Base-by-base conservation (phyloP, 2,113 vertebrate species). In the Oncorhynchus tshawytscha region DNA sequence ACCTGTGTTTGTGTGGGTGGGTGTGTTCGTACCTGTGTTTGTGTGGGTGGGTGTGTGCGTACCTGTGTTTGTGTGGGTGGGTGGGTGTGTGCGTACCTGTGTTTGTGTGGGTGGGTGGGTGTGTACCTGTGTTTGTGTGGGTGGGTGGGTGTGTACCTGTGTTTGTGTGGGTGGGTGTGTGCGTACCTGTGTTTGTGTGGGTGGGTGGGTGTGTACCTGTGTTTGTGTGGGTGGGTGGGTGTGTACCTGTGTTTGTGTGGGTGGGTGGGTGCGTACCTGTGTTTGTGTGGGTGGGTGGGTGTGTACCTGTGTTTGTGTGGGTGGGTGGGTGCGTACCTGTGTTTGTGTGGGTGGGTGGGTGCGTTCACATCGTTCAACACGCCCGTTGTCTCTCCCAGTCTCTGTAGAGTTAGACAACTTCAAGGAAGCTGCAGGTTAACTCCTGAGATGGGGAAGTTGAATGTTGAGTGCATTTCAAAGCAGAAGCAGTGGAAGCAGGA, bases 251-350 rank as follows among this genome's bases (percentile, higher is more conserved):
- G 29, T 5, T 4, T 31, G 29, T 31, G 29, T 27, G 27, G n/a
- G n/a, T n/a, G n/a, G n/a, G n/a, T n/a, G n/a, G n/a, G n/a, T 27
- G 25, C 25, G 25, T 73, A 57, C 49, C 20, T 57, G 51, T 62
- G 31, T 29, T 25, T 25, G 25, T 25, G 25, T 25, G 25, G 25
- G 31, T 78, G 54, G 27, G 57, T 59, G 57, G 2, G 57, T 60
- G 57, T 1, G 24, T 25, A 25, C 24, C 64, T 57, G 29, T 69
- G 79, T 76, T 5, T 9, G 16, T 1, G 27, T 77, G 68, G n/a
- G n/a, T n/a, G n/a, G n/a, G n/a, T n/a, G n/a, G n/a, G 34, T 57
- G 76, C 64, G 51, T 78, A 72, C 67, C 51, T 60, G 67, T 72
- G 68, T 65, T 51, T 60, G 66, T 51, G 51, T 60, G 31, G 31